These are phyloP conservation scores for Brotogeris chrysoptera DNA, from an alignment of 2,797 vertebrate genomes.

Conservation along the genomic window DNA sequence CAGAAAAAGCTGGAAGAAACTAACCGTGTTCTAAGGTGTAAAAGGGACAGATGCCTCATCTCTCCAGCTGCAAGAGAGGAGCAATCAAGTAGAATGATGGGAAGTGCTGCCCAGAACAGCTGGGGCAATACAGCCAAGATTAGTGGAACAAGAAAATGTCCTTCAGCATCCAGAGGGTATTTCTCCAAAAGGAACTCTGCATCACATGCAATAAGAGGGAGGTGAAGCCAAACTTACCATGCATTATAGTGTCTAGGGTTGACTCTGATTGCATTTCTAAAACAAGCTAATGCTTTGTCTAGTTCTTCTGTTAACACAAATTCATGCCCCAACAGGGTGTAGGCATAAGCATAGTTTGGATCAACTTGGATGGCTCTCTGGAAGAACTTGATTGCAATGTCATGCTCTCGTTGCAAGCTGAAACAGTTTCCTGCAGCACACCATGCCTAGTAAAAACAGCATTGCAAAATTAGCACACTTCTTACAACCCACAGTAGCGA, in stretches of 20 bases:
- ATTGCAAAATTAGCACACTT: neutral
- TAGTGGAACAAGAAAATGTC: neutral
- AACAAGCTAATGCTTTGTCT: slow-evolving; percentile 95
- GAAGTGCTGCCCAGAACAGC: neutral
- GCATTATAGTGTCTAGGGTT: slow-evolving; percentile 97
- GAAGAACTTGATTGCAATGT: slow-evolving; percentile 99
- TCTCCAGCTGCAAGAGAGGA: neutral
- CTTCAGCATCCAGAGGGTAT: neutral
- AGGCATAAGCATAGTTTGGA: slow-evolving; percentile 95
- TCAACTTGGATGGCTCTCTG: slow-evolving; percentile 98
- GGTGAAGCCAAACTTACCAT: slow-evolving; percentile 76
- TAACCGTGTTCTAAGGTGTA: neutral
- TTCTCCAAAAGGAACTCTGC: neutral
- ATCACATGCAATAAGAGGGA: fast-evolving
- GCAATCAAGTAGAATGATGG: neutral
- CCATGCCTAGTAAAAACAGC: slow-evolving; percentile 84
- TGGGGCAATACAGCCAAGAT: neutral
- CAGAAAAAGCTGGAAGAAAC: neutral
- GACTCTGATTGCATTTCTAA: slow-evolving; percentile 94
- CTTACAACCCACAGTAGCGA: neutral
- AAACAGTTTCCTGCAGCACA: slow-evolving; percentile 98
- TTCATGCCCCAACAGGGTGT: slow-evolving; percentile 94
- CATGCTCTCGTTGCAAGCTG: slow-evolving; percentile 96
- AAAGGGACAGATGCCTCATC: neutral
- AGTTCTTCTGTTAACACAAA: slow-evolving; percentile 96